A percentile compares a stretch with the other conserved stretches of the same genome.
These are phyloP conservation scores for Plebejus melissa DNA, from an alignment of 2,888 invertebrate genomes.

Conservation along the genomic window DNA sequence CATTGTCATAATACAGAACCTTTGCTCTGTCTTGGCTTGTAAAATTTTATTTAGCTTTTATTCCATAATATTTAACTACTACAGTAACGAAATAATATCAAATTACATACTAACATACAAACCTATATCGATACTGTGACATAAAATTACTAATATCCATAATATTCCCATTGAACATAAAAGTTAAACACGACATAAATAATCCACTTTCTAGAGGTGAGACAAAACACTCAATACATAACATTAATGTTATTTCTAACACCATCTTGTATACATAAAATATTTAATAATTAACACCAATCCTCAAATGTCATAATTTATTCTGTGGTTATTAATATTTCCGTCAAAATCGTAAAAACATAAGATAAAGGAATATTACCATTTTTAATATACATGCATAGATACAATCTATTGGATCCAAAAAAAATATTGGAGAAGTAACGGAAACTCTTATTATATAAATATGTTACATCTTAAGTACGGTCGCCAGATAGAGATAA, in stretches of 20 bases:
- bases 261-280: conserved; percentile 15
- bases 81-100: neutral
- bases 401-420: neutral
- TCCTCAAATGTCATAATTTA: conserved; percentile 2
- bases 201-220: conserved; percentile 19
- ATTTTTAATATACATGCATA: neutral
- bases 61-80: neutral
- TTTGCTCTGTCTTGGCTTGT: neutral
- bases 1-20: too few species aligned
- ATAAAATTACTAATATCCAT: conserved; percentile 9
- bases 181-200: conserved; percentile 14
- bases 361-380: neutral
- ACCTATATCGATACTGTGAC: neutral
- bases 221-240: conserved; percentile 17
- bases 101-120: neutral
- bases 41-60: neutral
- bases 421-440: neutral
- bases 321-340: conserved; percentile 5
- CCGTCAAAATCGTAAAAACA: neutral
- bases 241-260: conserved; percentile 17
- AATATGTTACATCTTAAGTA: too few species aligned
- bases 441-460: neutral
- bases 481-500: neutral
- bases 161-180: conserved; percentile 10
- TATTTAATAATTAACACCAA: conserved; percentile 14